Percentiles rank a stretch among this genome's conserved stretches.
Evolutionary conservation across 2,797 vertebrate species (phyloP).

Genomic region (Holocentrus rufus): DNA sequence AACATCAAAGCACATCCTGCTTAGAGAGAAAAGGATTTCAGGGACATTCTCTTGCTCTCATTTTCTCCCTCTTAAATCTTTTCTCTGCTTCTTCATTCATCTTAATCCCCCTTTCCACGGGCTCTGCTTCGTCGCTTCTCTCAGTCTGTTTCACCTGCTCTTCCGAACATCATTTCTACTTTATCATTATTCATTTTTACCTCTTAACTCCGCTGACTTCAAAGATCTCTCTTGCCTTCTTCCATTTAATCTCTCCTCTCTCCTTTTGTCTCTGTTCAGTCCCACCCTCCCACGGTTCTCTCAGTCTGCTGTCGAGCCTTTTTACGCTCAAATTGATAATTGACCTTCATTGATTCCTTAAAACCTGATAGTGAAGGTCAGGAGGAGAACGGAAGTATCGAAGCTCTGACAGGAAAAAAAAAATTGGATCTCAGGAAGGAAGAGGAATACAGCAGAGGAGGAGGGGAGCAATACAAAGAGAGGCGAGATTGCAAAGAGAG

Average conservation of each 20-base stretch:
- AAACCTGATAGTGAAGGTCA: slow-evolving; percentile 62
- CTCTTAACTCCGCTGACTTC: slow-evolving; percentile 13
- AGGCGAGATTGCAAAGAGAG: slow-evolving; percentile 9
- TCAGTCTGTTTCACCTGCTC: slow-evolving; percentile 41
- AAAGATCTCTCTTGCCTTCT: background rate
- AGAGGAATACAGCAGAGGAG: background rate
- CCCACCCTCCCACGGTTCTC: slow-evolving; percentile 2
- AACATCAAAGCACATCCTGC: slow-evolving; percentile 80
- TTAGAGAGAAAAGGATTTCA: slow-evolving; percentile 71
- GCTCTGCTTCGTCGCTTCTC: slow-evolving; percentile 31
- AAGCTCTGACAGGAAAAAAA: slow-evolving; percentile 10
- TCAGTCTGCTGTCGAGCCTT: slow-evolving; percentile 12
- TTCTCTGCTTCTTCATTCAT: slow-evolving; percentile 62
- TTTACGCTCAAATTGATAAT: slow-evolving; percentile 44
- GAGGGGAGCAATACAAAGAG: background rate
- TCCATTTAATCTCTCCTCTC: slow-evolving; percentile 19
- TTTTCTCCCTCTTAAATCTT: slow-evolving; percentile 67
- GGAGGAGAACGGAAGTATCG: slow-evolving; percentile 33
- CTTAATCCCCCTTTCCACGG: slow-evolving; percentile 59
- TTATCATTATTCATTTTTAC: slow-evolving; percentile 47
- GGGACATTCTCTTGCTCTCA: slow-evolving; percentile 68
- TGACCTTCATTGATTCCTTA: slow-evolving; percentile 52
- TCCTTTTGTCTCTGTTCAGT: slow-evolving; percentile 19
- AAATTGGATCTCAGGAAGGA: slow-evolving; percentile 15
- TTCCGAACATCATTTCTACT: slow-evolving; percentile 51